A percentile compares a stretch with the other conserved stretches of the same genome.
Conservation (phyloP, 1,140 invertebrate genomes). For the Drosophila kikkawai region DNA sequence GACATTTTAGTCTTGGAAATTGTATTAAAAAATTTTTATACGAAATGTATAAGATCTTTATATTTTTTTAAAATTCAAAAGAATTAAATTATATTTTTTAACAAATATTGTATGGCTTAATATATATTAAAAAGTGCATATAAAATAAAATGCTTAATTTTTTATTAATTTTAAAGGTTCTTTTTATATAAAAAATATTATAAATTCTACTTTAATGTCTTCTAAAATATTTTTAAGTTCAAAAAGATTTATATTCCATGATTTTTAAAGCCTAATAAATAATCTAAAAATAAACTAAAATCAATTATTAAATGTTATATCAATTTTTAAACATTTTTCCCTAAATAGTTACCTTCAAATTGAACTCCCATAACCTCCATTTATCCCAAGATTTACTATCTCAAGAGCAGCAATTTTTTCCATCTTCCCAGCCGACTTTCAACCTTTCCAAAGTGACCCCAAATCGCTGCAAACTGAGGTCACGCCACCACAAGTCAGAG, state of each 20-base stretch:
- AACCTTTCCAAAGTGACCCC: conserved; percentile 42
- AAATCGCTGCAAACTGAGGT: conserved; percentile 27
- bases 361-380: not conserved
- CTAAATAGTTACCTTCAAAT: not conserved
- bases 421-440: conserved; percentile 29
- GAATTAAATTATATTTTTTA: not conserved
- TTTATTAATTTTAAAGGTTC: no score
- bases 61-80: not conserved
- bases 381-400: conserved; percentile 4
- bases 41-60: no score
- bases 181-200: no score
- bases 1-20: no score
- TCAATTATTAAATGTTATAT: not conserved
- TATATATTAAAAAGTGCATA: no score
- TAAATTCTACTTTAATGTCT: no score
- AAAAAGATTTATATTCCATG: no score
- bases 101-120: no score
- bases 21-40: not conserved
- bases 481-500: conserved; percentile 16
- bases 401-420: conserved; percentile 1
- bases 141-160: no score
- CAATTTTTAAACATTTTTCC: not conserved
- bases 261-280: no score
- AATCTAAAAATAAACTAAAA: not conserved
- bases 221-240: no score